A percentile compares a stretch with the other conserved stretches of the same genome.
Evolutionary conservation across 2,797 vertebrate genomes (phyloP).

Genomic region (Pyrrhura leucotis): DNA sequence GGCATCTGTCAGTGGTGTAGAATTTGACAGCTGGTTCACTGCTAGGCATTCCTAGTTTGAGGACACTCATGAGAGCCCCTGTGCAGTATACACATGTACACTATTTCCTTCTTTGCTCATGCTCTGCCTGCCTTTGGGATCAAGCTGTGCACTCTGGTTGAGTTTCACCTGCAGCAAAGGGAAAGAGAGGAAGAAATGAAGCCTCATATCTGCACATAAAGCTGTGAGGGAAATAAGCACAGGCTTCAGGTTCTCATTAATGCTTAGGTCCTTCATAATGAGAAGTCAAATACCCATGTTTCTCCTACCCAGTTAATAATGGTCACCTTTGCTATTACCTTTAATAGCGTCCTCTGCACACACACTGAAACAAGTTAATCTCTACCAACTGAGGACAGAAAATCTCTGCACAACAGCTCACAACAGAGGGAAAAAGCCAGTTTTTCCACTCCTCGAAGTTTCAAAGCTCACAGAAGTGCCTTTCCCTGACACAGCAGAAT

Average conservation of each 20-base stretch:
- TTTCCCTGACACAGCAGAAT: constrained; percentile 43
- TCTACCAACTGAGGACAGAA: constrained; percentile 1
- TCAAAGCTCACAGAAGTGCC: constrained; percentile 7
- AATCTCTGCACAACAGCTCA: background rate
- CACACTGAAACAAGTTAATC: background rate
- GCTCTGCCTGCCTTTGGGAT: background rate
- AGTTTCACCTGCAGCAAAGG: background rate
- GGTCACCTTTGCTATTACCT: constrained; percentile 41
- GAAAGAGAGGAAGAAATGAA: background rate
- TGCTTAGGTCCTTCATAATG: background rate
- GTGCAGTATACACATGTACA: background rate
- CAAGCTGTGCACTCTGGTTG: background rate
- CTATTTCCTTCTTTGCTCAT: background rate
- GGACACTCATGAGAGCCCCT: background rate
- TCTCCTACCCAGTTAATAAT: background rate
- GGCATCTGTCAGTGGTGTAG: background rate
- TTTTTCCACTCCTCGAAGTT: constrained; percentile 28
- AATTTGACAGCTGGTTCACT: background rate
- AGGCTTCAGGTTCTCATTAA: background rate
- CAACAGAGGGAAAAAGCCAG: background rate
- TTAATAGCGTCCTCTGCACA: background rate
- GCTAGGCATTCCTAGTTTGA: background rate
- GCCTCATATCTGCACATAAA: background rate
- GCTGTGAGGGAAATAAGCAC: background rate
- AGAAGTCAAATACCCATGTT: background rate